Evolutionary conservation across 2,797 vertebrate species (phyloP).

Genomic region (Hozukius guyotensis): DNA sequence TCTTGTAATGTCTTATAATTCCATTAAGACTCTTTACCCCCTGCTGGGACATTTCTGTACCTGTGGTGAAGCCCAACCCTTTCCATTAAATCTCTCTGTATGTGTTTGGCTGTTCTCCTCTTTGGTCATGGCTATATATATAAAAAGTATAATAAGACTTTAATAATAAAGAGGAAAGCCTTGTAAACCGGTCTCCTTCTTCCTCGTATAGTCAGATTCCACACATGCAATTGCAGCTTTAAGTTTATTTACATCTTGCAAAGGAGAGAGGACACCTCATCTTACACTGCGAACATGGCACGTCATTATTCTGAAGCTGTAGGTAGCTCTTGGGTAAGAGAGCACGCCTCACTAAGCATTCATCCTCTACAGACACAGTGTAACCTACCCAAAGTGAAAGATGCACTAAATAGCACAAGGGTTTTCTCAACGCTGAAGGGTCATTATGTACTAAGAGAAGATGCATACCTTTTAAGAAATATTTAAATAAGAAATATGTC

Average conservation of each 20-base stretch:
- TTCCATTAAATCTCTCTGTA: slow-evolving; percentile 30
- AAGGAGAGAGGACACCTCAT: background rate
- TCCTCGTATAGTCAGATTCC: background rate
- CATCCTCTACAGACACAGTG: slow-evolving; percentile 2
- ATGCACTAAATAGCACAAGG: background rate
- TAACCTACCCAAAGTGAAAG: slow-evolving; percentile 16
- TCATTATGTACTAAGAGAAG: background rate
- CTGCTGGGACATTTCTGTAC: slow-evolving; percentile 29
- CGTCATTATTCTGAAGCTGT: slow-evolving; percentile 5
- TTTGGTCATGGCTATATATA: background rate
- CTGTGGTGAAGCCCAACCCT: slow-evolving; percentile 23
- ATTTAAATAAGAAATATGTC: background rate
- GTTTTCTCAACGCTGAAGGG: slow-evolving; percentile 23
- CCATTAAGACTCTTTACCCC: slow-evolving; percentile 55
- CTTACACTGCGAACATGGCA: slow-evolving; percentile 3
- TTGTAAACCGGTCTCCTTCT: background rate
- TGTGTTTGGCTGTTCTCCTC: background rate
- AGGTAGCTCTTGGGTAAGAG: slow-evolving; percentile 2
- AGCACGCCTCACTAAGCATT: background rate
- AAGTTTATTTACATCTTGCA: background rate
- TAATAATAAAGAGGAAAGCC: background rate
- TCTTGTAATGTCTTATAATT: slow-evolving; percentile 62
- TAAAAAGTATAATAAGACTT: background rate
- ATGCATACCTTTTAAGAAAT: background rate
- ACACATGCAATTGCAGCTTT: background rate